These are phyloP conservation scores for Eubucco bourcierii DNA, from an alignment of 2,113 vertebrate species.

Conservation along the genomic window DNA sequence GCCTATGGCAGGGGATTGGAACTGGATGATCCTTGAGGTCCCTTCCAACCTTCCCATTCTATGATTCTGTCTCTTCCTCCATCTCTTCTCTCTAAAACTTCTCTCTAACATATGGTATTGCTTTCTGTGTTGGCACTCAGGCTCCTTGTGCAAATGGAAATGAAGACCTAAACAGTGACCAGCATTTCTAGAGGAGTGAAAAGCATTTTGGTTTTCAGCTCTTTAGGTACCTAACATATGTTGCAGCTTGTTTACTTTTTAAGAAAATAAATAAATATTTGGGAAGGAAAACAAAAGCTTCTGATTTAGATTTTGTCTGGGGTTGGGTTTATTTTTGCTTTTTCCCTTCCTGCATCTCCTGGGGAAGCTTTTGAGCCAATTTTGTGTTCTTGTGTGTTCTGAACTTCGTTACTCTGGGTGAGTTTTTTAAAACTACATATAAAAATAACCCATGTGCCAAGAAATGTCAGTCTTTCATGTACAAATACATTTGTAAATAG, in stretches of 20 bases:
- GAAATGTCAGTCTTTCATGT: no score
- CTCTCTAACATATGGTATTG: conserved; percentile 38
- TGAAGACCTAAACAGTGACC: not conserved
- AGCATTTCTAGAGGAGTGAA: conserved; percentile 21
- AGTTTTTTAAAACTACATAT: no score
- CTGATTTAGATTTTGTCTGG: no score
- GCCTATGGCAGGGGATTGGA: no score
- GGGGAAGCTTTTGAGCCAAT: not conserved
- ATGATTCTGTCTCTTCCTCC: no score
- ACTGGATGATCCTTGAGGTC: no score
- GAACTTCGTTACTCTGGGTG: no score
- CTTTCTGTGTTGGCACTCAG: not conserved
- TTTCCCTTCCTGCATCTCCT: not conserved
- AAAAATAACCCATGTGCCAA: no score
- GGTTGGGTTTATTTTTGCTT: no score
- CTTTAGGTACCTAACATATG: conserved; percentile 33
- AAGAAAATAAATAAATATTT: not conserved
- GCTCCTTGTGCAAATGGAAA: conserved; percentile 1
- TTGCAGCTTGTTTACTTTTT: not conserved
- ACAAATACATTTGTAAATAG: no score
- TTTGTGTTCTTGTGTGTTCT: no score
- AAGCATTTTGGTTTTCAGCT: not conserved
- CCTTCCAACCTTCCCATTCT: no score
- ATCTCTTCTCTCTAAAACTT: not conserved
- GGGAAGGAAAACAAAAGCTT: not conserved